phyloP scores from a whole-genome alignment of 2,797 vertebrate species.

The Takifugu rubripes region DNA sequence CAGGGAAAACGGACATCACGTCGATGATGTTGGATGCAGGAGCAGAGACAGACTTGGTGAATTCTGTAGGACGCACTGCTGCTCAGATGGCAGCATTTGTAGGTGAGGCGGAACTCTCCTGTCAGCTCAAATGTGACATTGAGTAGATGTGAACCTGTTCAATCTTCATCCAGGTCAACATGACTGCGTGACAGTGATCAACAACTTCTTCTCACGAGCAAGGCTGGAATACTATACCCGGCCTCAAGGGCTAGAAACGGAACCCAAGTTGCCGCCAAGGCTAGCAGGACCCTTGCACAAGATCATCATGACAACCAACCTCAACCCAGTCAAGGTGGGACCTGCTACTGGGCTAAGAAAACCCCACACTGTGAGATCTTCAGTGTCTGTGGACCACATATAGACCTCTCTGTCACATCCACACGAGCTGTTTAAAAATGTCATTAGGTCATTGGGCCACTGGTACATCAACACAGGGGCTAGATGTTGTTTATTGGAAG shows the following conservation, averaged over 20 bases:
- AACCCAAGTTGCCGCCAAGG: slow-evolving; percentile 83
- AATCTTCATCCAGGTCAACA: slow-evolving; percentile 80
- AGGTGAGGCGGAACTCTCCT: slow-evolving; percentile 70
- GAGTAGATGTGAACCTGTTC: background rate
- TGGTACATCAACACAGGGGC: no score
- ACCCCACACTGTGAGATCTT: no score
- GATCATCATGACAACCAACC: slow-evolving; percentile 90
- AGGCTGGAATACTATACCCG: slow-evolving; percentile 89
- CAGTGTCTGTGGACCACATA: no score
- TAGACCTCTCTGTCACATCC: no score
- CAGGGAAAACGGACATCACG: slow-evolving; percentile 90
- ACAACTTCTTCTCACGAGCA: slow-evolving; percentile 89
- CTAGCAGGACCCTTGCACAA: slow-evolving; percentile 87
- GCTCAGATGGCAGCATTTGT: slow-evolving; percentile 97
- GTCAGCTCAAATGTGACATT: no score
- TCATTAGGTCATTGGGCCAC: no score
- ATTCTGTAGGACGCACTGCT: slow-evolving; percentile 91
- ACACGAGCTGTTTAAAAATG: no score
- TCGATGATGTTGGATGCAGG: slow-evolving; percentile 90
- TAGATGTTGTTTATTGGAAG: no score
- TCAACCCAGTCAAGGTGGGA: slow-evolving; percentile 90
- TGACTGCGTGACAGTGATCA: slow-evolving; percentile 91
- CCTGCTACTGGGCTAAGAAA: background rate
- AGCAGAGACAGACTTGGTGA: slow-evolving; percentile 86
- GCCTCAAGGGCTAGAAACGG: slow-evolving; percentile 84